Evolutionary conservation across 2,888 invertebrate species (phyloP).

Genomic region (Pachycephus smyrnensis): DNA sequence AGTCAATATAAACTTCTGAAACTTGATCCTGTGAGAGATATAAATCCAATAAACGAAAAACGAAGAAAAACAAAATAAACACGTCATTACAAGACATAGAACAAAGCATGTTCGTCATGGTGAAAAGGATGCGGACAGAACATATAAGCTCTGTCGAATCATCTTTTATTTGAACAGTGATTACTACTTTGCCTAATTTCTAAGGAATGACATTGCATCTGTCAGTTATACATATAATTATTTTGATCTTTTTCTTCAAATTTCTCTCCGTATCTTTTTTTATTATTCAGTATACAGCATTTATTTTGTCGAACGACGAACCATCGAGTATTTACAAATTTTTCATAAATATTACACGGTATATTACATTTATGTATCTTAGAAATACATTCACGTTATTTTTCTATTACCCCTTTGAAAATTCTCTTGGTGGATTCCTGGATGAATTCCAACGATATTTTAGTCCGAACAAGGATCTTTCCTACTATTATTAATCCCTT

Average conservation of each 20-base stretch:
- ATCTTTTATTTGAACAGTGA: neutral
- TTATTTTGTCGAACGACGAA: neutral
- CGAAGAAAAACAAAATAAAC: too few species aligned
- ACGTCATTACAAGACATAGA: too few species aligned
- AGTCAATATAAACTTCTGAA: too few species aligned
- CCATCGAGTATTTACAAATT: slow-evolving; percentile 6
- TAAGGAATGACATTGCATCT: neutral
- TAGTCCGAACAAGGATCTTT: neutral
- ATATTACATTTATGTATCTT: slow-evolving; percentile 8
- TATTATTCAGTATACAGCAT: neutral
- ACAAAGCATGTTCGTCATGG: too few species aligned
- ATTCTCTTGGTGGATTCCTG: neutral
- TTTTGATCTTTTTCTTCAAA: neutral
- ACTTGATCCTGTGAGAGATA: neutral
- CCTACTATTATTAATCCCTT: neutral
- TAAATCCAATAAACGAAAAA: neutral
- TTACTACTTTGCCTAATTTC: neutral
- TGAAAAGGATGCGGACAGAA: too few species aligned
- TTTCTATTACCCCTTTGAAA: neutral
- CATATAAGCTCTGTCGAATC: neutral
- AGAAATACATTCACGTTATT: neutral
- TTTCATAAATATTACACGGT: slow-evolving; percentile 4
- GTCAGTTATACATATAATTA: neutral
- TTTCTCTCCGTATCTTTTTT: neutral
- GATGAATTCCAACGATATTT: neutral